Evolutionary conservation across 2,113 vertebrate species (phyloP).

Genomic region (Oryzias celebensis): DNA sequence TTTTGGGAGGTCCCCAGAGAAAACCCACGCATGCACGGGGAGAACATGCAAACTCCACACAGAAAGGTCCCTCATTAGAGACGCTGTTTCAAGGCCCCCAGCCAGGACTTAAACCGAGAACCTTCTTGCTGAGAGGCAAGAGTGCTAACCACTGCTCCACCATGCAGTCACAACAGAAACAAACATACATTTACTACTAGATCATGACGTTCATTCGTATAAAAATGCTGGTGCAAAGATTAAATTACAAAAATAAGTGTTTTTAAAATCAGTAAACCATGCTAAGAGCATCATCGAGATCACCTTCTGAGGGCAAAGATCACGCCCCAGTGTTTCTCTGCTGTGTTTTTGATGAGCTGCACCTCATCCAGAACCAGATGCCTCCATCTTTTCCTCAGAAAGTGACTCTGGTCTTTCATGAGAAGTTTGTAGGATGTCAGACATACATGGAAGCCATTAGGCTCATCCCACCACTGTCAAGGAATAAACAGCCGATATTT

Average conservation of each 20-base stretch:
- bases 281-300: background rate
- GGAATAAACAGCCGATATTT: background rate
- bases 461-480: slow-evolving; percentile 83
- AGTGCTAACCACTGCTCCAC: no score
- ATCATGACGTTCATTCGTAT: no score
- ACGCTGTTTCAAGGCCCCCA: no score
- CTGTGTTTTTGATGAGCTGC: slow-evolving; percentile 89
- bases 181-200: no score
- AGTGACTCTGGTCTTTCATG: slow-evolving; percentile 86
- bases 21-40: no score
- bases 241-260: no score
- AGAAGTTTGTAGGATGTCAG: slow-evolving; percentile 91
- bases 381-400: slow-evolving; percentile 85
- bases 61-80: no score
- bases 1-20: no score
- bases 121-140: no score
- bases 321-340: slow-evolving; percentile 89
- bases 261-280: background rate
- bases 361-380: slow-evolving; percentile 90
- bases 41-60: no score
- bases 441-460: slow-evolving; percentile 89
- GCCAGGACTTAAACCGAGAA: no score
- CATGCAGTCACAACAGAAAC: no score
- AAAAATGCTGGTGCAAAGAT: background rate
- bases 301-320: slow-evolving; percentile 87